Conservation (phyloP, 2,797 vertebrate species). For the Syncerus caffer region DNA sequence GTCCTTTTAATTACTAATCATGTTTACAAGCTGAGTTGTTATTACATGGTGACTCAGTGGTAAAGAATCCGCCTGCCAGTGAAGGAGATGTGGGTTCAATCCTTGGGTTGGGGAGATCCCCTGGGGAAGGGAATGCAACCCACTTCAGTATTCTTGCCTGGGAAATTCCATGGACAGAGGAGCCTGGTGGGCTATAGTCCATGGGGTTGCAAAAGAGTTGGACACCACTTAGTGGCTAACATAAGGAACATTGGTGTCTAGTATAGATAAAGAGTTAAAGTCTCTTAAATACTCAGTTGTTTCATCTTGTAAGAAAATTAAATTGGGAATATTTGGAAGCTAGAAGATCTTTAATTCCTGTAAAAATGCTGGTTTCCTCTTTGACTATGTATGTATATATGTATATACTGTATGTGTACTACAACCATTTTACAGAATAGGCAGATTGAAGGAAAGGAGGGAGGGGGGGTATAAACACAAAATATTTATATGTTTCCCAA, state of each 20-base stretch:
- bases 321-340: not conserved
- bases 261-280: not conserved
- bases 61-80: not conserved
- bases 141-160: not conserved
- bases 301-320: not conserved
- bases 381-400: not conserved
- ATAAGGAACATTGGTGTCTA: not conserved
- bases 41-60: not conserved
- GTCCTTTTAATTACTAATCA: not conserved
- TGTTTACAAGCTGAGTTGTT: not conserved
- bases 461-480: not conserved
- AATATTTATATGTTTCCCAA: not conserved
- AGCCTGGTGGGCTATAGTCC: not conserved
- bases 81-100: not conserved
- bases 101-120: not conserved
- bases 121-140: not conserved
- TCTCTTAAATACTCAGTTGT: not conserved
- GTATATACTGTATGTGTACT: too few species aligned
- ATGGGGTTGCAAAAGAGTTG: rapidly evolving
- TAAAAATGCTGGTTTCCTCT: not conserved
- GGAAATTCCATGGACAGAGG: not conserved
- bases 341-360: not conserved
- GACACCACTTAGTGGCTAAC: not conserved
- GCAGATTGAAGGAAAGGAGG: not conserved
- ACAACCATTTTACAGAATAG: not conserved